Evolutionary conservation across 1,140 invertebrate genomes (phyloP).

Genomic region (Agraylea sexmaculata): DNA sequence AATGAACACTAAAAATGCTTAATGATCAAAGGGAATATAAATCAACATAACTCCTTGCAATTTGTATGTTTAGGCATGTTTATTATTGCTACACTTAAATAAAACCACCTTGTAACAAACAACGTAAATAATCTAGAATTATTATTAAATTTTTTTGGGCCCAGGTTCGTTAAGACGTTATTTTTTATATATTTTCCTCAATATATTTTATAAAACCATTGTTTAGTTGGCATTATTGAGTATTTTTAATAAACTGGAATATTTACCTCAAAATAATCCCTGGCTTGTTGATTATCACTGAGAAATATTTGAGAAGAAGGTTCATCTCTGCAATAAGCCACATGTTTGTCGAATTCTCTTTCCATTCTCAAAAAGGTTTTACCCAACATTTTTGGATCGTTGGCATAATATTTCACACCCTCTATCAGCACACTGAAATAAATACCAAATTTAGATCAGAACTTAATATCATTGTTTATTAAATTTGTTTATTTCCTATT

Average conservation of each 20-base stretch:
- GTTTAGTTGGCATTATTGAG: not conserved
- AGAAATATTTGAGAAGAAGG: constrained; percentile 72
- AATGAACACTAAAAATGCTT: too few species aligned
- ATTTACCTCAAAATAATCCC: constrained; percentile 74
- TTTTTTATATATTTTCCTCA: too few species aligned
- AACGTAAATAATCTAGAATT: too few species aligned
- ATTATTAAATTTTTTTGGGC: too few species aligned
- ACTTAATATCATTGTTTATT: not conserved
- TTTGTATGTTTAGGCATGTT: too few species aligned
- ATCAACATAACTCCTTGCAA: too few species aligned
- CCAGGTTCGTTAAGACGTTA: too few species aligned
- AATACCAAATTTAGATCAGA: not conserved
- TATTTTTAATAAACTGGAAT: constrained; percentile 7
- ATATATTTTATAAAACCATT: too few species aligned
- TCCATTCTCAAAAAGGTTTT: constrained; percentile 80
- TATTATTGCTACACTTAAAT: too few species aligned
- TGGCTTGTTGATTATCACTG: constrained; percentile 51
- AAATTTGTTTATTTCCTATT: not conserved
- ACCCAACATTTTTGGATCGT: constrained; percentile 74
- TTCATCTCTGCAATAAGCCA: constrained; percentile 78
- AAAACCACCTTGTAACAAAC: too few species aligned
- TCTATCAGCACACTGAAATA: constrained; percentile 74
- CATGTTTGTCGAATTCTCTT: constrained; percentile 87
- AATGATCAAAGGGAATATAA: too few species aligned
- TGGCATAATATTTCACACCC: constrained; percentile 85